Base-by-base conservation (phyloP, 2,113 vertebrate genomes). In the Seriola quinqueradiata region DNA sequence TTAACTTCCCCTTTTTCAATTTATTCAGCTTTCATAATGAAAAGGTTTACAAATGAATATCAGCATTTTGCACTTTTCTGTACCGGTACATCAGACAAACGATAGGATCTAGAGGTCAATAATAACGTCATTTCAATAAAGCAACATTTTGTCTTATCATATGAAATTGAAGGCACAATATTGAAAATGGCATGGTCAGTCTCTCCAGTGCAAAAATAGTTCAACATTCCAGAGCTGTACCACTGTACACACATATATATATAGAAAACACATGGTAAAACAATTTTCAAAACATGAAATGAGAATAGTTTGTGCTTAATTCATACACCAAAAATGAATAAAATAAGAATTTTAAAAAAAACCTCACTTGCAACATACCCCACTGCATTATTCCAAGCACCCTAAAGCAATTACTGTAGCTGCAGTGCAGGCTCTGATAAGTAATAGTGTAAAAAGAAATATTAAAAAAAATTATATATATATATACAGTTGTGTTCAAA, bases 151-250 rank as follows among this genome's bases (percentile, higher is more conserved):
- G 4, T 48, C 36, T n/a, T 19, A 38, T 38, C 3, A 36, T 14
- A 25, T 46, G 0, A 75, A 63, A 69, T 21, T 12, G 23, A 1
- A 32, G 25, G 50, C 6, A 65, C 36, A 59, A 10, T 10, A 52
- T 7, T 69, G 7, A 68, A 74, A 65, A 4, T 54, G 12, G 4
- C 36, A 70, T 17, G 1, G 7, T 44, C 6, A n/a, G 21, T 46
- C 2, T 66, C 54, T 44, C 84, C 66, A 88, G 87, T 87, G 68
- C 80, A 89, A 67, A 81, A 38, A 52, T 42, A 4, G 32, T 57
- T 57, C 13, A 78, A 70, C 17, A 78, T 64, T 65, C 14, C 0
- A 64, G 28, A 66, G 48, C 23, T 0, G 0, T 48, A 76, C 5
- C 21, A 59, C 11, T 28, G 6, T 17, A 48, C 14, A 14, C 14